Evolutionary conservation across 2,888 invertebrate species (phyloP).

Genomic region (Sphaerophoria taeniata): DNA sequence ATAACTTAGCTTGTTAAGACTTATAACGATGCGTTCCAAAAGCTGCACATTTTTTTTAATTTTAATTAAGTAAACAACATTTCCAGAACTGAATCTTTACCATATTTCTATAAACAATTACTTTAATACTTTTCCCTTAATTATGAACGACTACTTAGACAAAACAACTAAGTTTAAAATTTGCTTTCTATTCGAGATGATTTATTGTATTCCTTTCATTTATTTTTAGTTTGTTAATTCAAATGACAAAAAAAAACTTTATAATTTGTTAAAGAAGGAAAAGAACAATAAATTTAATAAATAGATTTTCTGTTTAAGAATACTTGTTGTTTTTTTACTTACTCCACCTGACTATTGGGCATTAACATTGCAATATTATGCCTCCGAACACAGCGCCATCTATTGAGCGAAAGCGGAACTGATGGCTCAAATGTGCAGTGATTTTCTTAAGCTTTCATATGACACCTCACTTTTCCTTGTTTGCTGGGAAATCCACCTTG

Average conservation of each 20-base stretch:
- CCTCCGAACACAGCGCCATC: too few relatives aligned
- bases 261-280: conserved; percentile 43
- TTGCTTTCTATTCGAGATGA: conserved; percentile 31
- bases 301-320: conserved; percentile 44
- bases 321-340: neutral
- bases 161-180: conserved; percentile 2
- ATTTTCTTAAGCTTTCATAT: too few relatives aligned
- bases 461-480: too few relatives aligned
- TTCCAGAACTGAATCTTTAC: conserved; percentile 49
- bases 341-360: too few relatives aligned
- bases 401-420: too few relatives aligned
- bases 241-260: conserved; percentile 11
- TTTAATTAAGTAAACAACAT: conserved; percentile 26
- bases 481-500: too few relatives aligned
- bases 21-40: conserved; percentile 37
- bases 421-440: too few relatives aligned
- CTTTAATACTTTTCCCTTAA: conserved; percentile 18
- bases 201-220: conserved; percentile 11
- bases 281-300: conserved; percentile 48
- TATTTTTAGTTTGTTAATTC: conserved; percentile 28
- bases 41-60: conserved; percentile 30
- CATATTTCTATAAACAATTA: conserved; percentile 15
- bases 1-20: neutral
- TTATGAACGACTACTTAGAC: conserved; percentile 40
- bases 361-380: too few relatives aligned